A percentile compares a stretch with the other conserved stretches of the same genome.
Conservation (phyloP, 2,797 vertebrate genomes). For the Sebastes wilsoni region DNA sequence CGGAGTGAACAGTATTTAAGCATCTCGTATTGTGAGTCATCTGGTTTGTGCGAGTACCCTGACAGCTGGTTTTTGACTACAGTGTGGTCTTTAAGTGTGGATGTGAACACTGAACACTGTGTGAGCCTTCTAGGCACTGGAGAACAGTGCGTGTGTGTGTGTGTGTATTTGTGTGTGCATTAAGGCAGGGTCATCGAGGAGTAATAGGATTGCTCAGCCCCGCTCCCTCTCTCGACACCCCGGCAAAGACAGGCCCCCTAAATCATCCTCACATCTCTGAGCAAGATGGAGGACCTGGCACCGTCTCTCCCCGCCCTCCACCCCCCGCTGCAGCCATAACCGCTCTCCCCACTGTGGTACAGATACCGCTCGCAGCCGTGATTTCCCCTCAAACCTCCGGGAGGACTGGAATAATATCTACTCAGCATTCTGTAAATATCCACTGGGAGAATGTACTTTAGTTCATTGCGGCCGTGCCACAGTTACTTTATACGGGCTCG, state of each 20-base stretch:
- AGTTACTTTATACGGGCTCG: constrained; percentile 8
- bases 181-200: constrained; percentile 69
- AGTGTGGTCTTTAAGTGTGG: constrained; percentile 43
- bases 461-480: constrained; percentile 50
- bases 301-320: constrained; percentile 34
- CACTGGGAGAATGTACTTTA: constrained; percentile 42
- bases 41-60: neutral
- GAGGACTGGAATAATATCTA: constrained; percentile 63
- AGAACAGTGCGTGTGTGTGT: neutral
- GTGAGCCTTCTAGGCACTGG: neutral
- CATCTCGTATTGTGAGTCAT: neutral
- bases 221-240: constrained; percentile 64
- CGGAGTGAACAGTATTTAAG: neutral
- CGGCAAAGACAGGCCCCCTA: constrained; percentile 69
- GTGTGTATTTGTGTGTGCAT: constrained; percentile 10
- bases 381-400: constrained; percentile 53
- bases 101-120: constrained; percentile 7
- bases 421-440: constrained; percentile 75
- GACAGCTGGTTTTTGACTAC: constrained; percentile 16
- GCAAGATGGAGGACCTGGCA: constrained; percentile 71
- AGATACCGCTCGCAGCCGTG: constrained; percentile 41
- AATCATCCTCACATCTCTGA: constrained; percentile 76
- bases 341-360: constrained; percentile 18
- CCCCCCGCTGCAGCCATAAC: constrained; percentile 33
- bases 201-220: constrained; percentile 76